A percentile compares a stretch with the other conserved stretches of the same genome.
Evolutionary conservation across 92 coral and sea anemone genomes (phyloP).

Genomic region (Porites evermanni): DNA sequence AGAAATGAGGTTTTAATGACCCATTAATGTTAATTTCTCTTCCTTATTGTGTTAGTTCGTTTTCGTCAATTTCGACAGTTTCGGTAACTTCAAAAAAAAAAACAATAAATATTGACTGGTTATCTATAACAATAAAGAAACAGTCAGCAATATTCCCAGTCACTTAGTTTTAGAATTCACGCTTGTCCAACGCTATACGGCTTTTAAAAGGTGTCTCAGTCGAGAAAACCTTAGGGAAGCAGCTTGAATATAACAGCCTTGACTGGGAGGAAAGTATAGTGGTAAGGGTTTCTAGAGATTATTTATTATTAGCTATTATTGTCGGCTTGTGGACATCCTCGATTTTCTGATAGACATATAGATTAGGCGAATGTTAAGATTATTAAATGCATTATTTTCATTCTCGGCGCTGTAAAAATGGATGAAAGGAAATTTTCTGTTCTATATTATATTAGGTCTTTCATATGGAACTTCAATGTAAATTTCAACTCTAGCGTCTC

Average conservation of each 20-base stretch:
- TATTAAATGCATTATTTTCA: no score
- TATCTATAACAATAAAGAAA: background rate
- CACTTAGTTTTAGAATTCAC: background rate
- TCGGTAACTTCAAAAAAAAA: slow-evolving; percentile 5
- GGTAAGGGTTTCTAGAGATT: no score
- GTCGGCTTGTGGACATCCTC: no score
- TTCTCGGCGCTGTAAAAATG: no score
- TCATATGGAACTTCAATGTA: no score
- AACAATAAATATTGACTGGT: background rate
- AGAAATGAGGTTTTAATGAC: slow-evolving; percentile 2
- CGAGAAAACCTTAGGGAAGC: background rate
- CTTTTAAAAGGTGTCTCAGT: background rate
- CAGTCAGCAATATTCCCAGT: background rate
- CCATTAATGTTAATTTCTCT: background rate
- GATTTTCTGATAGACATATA: no score
- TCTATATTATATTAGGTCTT: no score
- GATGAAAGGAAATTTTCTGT: no score
- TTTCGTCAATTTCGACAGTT: background rate
- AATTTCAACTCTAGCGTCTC: no score
- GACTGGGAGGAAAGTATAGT: no score
- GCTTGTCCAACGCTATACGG: background rate
- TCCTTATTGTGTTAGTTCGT: background rate
- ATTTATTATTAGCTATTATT: no score
- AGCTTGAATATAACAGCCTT: background rate
- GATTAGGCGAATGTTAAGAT: no score